Evolutionary conservation across 2,888 invertebrate genomes (phyloP).

Genomic region (Iselma pallidipennis): DNA sequence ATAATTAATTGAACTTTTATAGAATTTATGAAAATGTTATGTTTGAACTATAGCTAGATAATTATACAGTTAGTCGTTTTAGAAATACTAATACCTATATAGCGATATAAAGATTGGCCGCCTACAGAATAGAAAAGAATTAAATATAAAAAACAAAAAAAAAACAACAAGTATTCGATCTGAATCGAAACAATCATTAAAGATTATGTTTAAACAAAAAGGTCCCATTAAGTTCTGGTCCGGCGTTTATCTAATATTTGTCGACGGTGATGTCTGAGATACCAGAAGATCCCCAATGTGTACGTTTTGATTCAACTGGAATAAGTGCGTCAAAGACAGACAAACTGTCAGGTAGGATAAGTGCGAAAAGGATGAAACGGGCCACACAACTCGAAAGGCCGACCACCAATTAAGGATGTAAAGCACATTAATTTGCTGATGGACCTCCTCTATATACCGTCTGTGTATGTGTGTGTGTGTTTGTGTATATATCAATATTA

Average conservation of each 20-base stretch:
- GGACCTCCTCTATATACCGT: conserved; percentile 51
- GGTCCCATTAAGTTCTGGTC: conserved; percentile 49
- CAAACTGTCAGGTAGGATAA: conserved; percentile 16
- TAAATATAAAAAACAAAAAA: conserved; percentile 11
- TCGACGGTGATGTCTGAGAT: conserved; percentile 53
- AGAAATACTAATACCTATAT: conserved; percentile 2
- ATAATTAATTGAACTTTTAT: not conserved
- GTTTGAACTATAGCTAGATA: not conserved
- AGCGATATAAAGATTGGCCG: conserved; percentile 2
- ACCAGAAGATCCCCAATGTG: conserved; percentile 24
- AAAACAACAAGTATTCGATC: conserved; percentile 23
- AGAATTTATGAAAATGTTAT: not conserved
- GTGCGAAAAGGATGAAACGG: conserved; percentile 40
- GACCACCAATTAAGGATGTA: conserved; percentile 57
- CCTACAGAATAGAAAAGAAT: conserved; percentile 5
- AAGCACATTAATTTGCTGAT: conserved; percentile 57
- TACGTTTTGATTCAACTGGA: conserved; percentile 15
- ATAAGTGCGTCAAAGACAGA: conserved; percentile 39
- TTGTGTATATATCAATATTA: conserved; percentile 37
- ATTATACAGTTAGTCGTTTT: not conserved
- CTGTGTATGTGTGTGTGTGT: conserved; percentile 10
- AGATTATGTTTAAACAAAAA: conserved; percentile 55
- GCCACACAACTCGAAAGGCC: conserved; percentile 55
- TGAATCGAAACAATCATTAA: conserved; percentile 48
- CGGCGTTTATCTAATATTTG: conserved; percentile 57